A percentile compares a stretch with the other conserved stretches of the same genome.
Evolutionary conservation across 2,888 invertebrate species (phyloP).

Genomic region (Sarcophaga rosellei): DNA sequence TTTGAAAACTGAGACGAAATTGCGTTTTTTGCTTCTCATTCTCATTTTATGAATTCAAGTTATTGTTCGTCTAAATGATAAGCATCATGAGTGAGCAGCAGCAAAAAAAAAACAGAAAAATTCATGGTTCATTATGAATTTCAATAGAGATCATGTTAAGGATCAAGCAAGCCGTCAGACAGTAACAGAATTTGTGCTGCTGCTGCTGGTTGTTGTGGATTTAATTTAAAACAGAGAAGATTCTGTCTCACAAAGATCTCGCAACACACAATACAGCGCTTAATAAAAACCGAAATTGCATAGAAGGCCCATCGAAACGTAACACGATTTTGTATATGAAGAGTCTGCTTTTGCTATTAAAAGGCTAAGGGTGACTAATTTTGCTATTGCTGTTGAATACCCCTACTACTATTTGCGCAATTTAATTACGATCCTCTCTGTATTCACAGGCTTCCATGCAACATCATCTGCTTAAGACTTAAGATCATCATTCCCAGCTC

Average conservation of each 20-base stretch:
- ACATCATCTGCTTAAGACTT: background rate
- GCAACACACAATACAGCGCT: background rate
- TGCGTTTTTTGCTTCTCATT: conserved; percentile 13
- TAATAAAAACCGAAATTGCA: background rate
- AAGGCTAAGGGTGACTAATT: background rate
- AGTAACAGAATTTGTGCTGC: background rate
- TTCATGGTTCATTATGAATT: conserved; percentile 51
- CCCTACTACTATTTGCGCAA: background rate
- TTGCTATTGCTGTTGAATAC: no score
- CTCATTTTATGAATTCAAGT: background rate
- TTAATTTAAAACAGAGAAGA: no score
- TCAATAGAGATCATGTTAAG: conserved; percentile 64
- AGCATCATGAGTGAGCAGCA: background rate
- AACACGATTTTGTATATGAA: background rate
- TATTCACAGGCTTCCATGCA: background rate
- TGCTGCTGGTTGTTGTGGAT: background rate
- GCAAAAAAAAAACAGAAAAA: background rate
- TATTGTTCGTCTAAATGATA: background rate
- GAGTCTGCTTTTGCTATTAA: background rate
- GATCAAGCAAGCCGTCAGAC: conserved; percentile 47
- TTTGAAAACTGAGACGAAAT: conserved; percentile 11
- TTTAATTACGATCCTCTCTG: background rate
- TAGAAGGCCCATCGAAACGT: background rate
- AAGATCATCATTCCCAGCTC: background rate
- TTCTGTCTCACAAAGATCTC: no score